Evolutionary conservation across 2,888 invertebrate species (phyloP).

Genomic region (Bellardia bayeri): DNA sequence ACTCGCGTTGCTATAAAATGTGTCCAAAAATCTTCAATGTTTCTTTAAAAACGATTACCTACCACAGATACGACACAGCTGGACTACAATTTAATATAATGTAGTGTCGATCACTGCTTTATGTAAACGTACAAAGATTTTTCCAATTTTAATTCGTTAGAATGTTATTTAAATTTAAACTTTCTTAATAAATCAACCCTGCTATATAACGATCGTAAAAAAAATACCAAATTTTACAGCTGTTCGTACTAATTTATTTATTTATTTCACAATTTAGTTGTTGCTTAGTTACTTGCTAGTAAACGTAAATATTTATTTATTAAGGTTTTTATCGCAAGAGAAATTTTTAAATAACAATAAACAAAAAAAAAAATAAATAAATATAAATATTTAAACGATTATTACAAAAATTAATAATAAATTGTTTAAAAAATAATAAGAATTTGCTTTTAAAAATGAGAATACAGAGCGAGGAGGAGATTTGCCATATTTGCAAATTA

Average conservation of each 20-base stretch:
- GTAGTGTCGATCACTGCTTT: no score
- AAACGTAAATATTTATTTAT: not conserved
- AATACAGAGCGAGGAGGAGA: no score
- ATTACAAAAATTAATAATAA: no score
- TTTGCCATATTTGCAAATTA: no score
- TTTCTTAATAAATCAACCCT: not conserved
- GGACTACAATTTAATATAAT: no score
- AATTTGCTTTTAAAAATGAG: not conserved
- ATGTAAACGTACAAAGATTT: no score
- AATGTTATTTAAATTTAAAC: no score
- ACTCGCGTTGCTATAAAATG: no score
- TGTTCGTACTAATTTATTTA: conserved; percentile 1
- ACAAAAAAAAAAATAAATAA: not conserved
- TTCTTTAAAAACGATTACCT: no score
- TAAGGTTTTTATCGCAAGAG: conserved; percentile 79
- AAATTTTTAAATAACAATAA: conserved; percentile 76
- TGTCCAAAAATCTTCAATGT: no score
- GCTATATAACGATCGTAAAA: not conserved
- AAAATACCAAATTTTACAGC: conserved; percentile 36
- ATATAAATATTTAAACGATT: not conserved
- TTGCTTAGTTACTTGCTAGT: conserved; percentile 3
- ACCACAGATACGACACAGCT: no score
- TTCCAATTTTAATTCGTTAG: no score
- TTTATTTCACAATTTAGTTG: conserved; percentile 17
- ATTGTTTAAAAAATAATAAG: not conserved